phyloP scores from a whole-genome alignment of 1,140 invertebrate genomes.

The Heliothis virescens region DNA sequence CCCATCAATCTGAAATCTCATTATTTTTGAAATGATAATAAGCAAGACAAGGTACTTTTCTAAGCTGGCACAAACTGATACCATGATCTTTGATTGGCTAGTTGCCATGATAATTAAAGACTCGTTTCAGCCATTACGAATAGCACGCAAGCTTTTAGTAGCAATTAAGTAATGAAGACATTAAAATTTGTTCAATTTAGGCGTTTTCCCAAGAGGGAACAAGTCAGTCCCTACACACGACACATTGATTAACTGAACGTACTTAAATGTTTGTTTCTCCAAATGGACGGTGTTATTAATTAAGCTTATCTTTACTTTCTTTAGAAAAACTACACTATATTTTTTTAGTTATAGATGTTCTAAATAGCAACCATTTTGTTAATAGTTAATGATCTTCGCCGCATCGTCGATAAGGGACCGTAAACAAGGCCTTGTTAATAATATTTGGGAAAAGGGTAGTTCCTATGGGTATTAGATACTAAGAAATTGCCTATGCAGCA shows the following conservation, averaged over 20 bases:
- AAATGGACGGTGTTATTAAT: too few relatives aligned
- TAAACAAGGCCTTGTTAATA: conserved; percentile 2
- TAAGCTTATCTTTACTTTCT: too few relatives aligned
- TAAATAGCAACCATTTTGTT: not conserved
- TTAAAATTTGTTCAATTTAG: not conserved
- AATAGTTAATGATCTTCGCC: not conserved
- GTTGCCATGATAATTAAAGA: not conserved
- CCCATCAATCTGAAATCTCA: not conserved
- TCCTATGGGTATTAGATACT: conserved; percentile 19
- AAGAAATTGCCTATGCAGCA: not conserved
- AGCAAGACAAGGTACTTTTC: too few relatives aligned
- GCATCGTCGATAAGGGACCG: not conserved
- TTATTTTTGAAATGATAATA: not conserved
- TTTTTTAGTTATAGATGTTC: too few relatives aligned
- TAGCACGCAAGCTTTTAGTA: conserved; percentile 1
- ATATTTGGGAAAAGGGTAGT: conserved; percentile 24
- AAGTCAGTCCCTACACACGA: too few relatives aligned
- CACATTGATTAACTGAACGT: too few relatives aligned
- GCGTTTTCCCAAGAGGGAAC: not conserved
- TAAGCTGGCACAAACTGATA: conserved; percentile 20
- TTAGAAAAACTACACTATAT: too few relatives aligned
- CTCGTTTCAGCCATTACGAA: not conserved
- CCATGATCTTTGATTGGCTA: not conserved
- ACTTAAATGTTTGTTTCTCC: too few relatives aligned
- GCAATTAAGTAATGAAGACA: not conserved